Evolutionary conservation across 2,888 invertebrate genomes (phyloP), one percentile per base, ranked within the genome.

Genomic region (Nemapogon koenigi): DNA sequence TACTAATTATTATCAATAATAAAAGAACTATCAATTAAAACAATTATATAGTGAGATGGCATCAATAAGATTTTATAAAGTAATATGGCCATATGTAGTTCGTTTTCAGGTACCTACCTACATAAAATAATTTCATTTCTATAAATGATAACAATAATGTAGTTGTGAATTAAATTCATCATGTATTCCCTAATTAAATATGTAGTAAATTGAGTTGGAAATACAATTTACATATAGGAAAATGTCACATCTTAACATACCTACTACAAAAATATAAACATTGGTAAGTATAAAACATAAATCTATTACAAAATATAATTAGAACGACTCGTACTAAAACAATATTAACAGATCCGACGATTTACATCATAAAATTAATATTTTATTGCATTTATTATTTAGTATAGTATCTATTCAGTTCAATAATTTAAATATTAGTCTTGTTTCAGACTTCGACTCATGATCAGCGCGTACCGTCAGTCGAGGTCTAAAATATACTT

Each of bases 51-150:
- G 19, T 36, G 14, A 17, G 15, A 19, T 14, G 13, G 16, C 18
- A 14, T 16, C 16, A 27, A 3, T 28, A 15, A n/a, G 8, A 29
- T 15, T 25, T 49, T 49, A 59, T 52, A 62, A 63, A 59, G 64
- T 68, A 72, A 67, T 75, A 76, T 76, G 76, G 76, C 75, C 75
- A 73, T 76, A 14, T 59, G 59, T 66, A 17, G n/a, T 68, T 42
- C 65, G 68, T 73, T 69, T 73, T 78, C 76, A 78, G 76, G 78
- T 76, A 78, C 76, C 68, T 68, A 72, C 52, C 17, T 31, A 32
- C 15, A 18, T 65, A 63, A 64, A 65, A 55, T 17, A 28, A 37
- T 17, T 37, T n/a, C 11, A 11, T 14, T 13, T 4, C 4, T 4
- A 30, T 14, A 10, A 4, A 14, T 30, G 8, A 14, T 30, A 13